Evolutionary conservation across 2,113 vertebrate species (phyloP), one percentile per base, ranked within the genome.

Genomic region (Tachycineta bicolor): DNA sequence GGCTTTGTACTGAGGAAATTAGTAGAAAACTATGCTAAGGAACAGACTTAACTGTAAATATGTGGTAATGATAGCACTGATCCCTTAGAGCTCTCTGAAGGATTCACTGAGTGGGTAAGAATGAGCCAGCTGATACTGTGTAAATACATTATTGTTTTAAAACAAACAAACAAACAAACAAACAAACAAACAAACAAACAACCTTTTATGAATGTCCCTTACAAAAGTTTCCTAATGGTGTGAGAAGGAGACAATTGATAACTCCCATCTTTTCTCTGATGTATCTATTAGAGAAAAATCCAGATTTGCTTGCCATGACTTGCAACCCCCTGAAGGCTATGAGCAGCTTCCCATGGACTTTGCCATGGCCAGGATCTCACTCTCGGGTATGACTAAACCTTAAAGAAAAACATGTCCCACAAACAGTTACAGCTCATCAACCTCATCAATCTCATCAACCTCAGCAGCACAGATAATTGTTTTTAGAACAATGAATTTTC

Each of bases 111-210:
- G 8, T 56, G 47, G 12, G 18, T 67, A 78, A 87, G 81, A 52
- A 58, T 34, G 14, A 73, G 34, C 19, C 52, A 80, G 49, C 13
- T 87, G n/a, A 43, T 13, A 62, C 4, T 56, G 5, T 63, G 52
- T 41, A 52, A 73, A 71, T 14, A 11, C 2, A 10, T 26, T 12
- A 0, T 2, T 25, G n/a, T n/a, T n/a, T n/a, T n/a, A n/a, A n/a
- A n/a, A n/a, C n/a, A n/a, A n/a, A n/a, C n/a, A n/a, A n/a, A n/a
- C n/a, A n/a, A n/a, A n/a, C n/a, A n/a, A 37, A 37, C 7, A 33
- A 83, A 39, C 70, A 13, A 33, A 83, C 34, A 75, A 13, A 1
- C 46, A 62, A 25, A 33, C 79, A 39, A 75, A 13, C 1, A 62
- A 25, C 21, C 10, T 68, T 89, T 71, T 71, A 74, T 33, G 22